Evolutionary conservation across 23 tunicate genomes (phyloP).

Genomic region (Botrylloides violaceus): DNA sequence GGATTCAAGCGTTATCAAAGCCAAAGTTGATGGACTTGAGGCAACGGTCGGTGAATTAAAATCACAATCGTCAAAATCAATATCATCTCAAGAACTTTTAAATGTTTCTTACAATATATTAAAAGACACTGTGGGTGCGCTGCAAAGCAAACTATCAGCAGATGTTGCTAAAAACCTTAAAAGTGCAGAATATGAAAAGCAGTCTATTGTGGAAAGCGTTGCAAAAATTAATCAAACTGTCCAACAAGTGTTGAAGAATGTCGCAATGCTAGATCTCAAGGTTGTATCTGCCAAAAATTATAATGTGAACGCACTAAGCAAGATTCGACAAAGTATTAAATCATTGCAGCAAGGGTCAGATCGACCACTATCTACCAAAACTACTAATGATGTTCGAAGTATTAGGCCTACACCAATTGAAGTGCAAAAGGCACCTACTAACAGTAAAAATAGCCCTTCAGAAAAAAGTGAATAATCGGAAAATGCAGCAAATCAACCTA

Average conservation of each 20-base stretch:
- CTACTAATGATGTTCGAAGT: too few species aligned
- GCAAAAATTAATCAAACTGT: neutral
- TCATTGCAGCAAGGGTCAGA: too few species aligned
- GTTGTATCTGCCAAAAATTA: neutral
- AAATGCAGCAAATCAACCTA: too few species aligned
- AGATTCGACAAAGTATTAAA: too few species aligned
- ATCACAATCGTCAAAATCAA: neutral
- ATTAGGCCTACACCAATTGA: too few species aligned
- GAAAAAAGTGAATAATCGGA: too few species aligned
- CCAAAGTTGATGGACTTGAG: neutral
- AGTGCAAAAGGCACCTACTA: too few species aligned
- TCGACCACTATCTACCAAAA: too few species aligned
- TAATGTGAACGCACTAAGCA: neutral
- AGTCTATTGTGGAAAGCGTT: neutral
- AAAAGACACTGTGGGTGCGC: neutral
- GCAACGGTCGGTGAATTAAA: neutral
- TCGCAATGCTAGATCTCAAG: neutral
- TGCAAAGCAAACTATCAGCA: neutral
- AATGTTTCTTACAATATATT: neutral
- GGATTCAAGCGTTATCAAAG: neutral
- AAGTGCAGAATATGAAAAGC: neutral
- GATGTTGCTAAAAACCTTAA: neutral
- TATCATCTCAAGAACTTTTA: neutral
- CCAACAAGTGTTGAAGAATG: neutral
- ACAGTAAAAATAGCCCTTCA: too few species aligned